Conservation (phyloP, 2,888 invertebrate species). For the Parthenolecanium corni region DNA sequence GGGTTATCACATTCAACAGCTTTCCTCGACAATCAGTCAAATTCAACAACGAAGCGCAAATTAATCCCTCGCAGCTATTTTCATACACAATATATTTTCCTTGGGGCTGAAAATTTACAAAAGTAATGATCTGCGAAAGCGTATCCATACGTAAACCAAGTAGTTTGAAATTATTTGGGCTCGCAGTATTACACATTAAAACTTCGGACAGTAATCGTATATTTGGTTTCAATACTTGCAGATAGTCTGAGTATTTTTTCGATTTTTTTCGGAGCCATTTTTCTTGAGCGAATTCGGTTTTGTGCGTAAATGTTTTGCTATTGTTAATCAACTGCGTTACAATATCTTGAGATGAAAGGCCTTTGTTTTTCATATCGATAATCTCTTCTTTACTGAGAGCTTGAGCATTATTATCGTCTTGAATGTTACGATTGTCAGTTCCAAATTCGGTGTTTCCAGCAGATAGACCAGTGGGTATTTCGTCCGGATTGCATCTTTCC, state of each 20-base stretch:
- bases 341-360: conserved; percentile 67
- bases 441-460: conserved; percentile 39
- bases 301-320: conserved; percentile 76
- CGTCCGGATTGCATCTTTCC: background rate
- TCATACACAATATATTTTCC: conserved; percentile 66
- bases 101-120: conserved; percentile 65
- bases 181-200: conserved; percentile 39
- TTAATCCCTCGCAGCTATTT: conserved; percentile 72
- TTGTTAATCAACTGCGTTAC: conserved; percentile 78
- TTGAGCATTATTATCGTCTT: conserved; percentile 69
- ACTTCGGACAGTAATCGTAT: conserved; percentile 72
- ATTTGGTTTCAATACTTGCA: conserved; percentile 67
- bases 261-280: conserved; percentile 93
- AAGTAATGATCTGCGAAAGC: conserved; percentile 73
- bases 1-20: conserved; percentile 66
- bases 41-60: conserved; percentile 71
- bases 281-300: conserved; percentile 85
- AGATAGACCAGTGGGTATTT: background rate
- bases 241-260: conserved; percentile 77
- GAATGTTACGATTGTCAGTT: conserved; percentile 70
- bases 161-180: background rate
- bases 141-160: conserved; percentile 63
- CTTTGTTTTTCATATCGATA: conserved; percentile 59
- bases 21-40: conserved; percentile 56
- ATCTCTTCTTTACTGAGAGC: conserved; percentile 73